Conservation (phyloP, 1,140 invertebrate species). For the Sitophilus oryzae region DNA sequence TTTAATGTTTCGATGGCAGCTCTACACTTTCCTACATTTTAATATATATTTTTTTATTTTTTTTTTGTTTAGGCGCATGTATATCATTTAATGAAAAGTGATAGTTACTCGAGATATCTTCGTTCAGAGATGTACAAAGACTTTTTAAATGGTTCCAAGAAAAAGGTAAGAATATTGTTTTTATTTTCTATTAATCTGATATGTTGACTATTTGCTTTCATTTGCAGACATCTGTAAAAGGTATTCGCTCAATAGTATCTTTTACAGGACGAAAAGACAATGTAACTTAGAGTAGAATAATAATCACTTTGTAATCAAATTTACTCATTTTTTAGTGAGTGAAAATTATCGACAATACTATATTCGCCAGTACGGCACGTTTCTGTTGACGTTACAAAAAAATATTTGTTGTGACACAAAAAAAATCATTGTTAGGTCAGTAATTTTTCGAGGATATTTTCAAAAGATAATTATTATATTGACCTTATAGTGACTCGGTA, state of each 20-base stretch:
- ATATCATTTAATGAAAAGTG: conserved; percentile 98
- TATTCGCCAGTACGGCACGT: conserved; percentile 7
- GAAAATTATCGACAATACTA: conserved; percentile 36
- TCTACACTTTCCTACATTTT: too few relatives aligned
- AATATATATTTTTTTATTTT: conserved; percentile 1
- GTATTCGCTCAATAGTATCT: conserved; percentile 78
- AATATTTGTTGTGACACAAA: conserved; percentile 11
- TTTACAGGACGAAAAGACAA: conserved; percentile 70
- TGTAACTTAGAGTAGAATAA: conserved; percentile 40
- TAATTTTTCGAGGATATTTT: conserved; percentile 3
- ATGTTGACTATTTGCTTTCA: conserved; percentile 43
- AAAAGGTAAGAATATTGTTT: conserved; percentile 88
- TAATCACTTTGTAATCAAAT: conserved; percentile 23
- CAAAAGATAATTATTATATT: conserved; percentile 6
- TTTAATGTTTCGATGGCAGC: too few relatives aligned
- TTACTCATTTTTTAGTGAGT: conserved; percentile 21
- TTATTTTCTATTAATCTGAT: neutral
- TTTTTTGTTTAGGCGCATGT: conserved; percentile 79
- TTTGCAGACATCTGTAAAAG: conserved; percentile 85
- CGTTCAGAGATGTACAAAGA: conserved; percentile 99
- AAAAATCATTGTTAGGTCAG: neutral
- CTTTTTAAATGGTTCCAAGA: conserved; percentile 89
- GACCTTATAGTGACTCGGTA: conserved; percentile 17
- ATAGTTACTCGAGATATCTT: conserved; percentile 95
- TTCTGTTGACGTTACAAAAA: neutral